Conservation (phyloP, 1,140 invertebrate species). For the Philotrypesis tridentata region DNA sequence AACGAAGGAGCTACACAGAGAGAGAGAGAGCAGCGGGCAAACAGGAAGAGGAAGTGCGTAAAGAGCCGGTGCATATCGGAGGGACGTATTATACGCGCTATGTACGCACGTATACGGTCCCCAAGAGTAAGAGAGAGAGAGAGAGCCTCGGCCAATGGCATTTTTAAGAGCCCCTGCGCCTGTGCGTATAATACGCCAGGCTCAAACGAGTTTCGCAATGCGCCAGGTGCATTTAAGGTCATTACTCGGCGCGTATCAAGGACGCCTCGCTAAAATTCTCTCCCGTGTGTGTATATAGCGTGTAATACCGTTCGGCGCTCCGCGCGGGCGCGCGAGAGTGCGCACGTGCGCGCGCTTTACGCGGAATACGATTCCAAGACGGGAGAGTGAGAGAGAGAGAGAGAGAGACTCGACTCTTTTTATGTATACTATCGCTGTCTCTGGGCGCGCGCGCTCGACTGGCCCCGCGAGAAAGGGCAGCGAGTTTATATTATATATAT, state of each 20-base stretch:
- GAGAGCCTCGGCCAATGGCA: neutral
- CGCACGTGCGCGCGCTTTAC: neutral
- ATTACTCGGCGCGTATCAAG: slow-evolving; percentile 36
- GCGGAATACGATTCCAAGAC: neutral
- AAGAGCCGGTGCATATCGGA: neutral
- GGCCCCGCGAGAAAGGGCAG: neutral
- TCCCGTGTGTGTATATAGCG: too few relatives aligned
- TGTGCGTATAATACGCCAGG: too few relatives aligned
- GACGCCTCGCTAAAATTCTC: neutral
- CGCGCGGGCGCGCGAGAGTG: neutral
- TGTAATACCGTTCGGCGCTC: neutral
- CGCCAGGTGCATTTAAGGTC: slow-evolving; percentile 34
- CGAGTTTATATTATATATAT: too few relatives aligned
- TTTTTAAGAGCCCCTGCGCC: neutral
- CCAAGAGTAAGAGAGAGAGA: too few relatives aligned
- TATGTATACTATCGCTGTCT: neutral
- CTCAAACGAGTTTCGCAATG: slow-evolving; percentile 16
- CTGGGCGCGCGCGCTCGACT: too few relatives aligned
- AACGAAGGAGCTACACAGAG: neutral
- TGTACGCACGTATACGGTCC: neutral
- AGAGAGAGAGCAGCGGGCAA: neutral
- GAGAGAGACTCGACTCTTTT: neutral
- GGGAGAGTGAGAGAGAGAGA: too few relatives aligned
- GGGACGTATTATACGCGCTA: neutral
- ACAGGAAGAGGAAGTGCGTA: slow-evolving; percentile 24